Percentiles rank a stretch among this genome's conserved stretches.
Evolutionary conservation across 2,888 invertebrate species (phyloP).

Genomic region (Cephus sareptanus): DNA sequence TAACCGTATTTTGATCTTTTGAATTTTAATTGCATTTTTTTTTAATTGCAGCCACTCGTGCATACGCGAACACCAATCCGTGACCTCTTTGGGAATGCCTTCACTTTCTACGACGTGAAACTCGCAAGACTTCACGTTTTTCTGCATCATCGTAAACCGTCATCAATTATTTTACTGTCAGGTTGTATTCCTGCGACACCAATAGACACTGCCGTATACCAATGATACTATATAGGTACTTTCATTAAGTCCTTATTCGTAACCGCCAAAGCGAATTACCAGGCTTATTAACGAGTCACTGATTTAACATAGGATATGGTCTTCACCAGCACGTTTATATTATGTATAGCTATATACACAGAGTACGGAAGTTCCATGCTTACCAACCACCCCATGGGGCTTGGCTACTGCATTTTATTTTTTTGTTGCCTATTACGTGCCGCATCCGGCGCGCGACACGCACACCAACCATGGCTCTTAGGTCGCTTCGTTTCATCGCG

Average conservation of each 20-base stretch:
- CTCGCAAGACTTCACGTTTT: background rate
- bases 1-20: background rate
- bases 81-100: background rate
- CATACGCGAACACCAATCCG: background rate
- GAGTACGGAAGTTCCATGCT: background rate
- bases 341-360: background rate
- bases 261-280: background rate
- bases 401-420: background rate
- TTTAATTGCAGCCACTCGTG: background rate
- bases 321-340: background rate
- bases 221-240: background rate
- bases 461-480: slow-evolving; percentile 7
- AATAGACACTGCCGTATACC: background rate
- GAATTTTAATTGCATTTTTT: background rate
- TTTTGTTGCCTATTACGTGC: background rate
- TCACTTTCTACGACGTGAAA: background rate
- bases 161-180: background rate
- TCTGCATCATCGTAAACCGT: background rate
- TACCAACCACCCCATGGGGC: background rate
- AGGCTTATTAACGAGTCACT: background rate
- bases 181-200: background rate
- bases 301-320: background rate
- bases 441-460: slow-evolving; percentile 1
- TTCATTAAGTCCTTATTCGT: background rate
- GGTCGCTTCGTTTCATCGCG: slow-evolving; percentile 20